Evolutionary conservation across 1,140 invertebrate species (phyloP), one percentile per base, ranked within the genome.

Genomic region (Bombus affinis): DNA sequence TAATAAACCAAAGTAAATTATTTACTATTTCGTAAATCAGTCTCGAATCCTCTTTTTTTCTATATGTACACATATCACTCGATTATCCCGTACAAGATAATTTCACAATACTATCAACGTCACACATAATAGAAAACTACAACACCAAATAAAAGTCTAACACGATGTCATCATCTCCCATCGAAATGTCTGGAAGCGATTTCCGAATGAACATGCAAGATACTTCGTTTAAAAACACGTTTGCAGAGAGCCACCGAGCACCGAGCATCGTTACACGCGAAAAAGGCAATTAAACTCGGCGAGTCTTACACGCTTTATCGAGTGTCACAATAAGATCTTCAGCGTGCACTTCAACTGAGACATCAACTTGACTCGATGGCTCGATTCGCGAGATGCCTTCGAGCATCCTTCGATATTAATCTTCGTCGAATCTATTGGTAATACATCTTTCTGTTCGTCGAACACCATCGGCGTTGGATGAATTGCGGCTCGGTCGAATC

Each of bases 321-420:
- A n/a, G 39, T 72, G 70, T 72, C 70, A 72, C 70, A 42, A 72
- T 44, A 44, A n/a, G 70, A 44, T 37, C 12, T 13, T 28, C 28
- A 1, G 39, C 35, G 39, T 28, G 28, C n/a, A n/a, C 28, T 72
- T 72, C 70, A 72, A 42, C 39, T 9, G 39, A 72, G 70, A 35
- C 32, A 53, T 35, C 72, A 10, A 32, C n/a, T 73, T n/a, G 72
- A 47, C 70, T 35, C 10, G 47, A 53, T 53, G 18, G 47, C 8
- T 35, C n/a, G 18, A 32, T 5, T 44, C 39, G 15, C 18, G 28
- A 44, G n/a, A 15, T 22, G 42, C 22, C 3, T 47, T n/a, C 13
- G 73, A 72, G 73, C 22, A 75, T 75, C 32, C 32, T 47, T 47
- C 44, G 22, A 35, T 75, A 75, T 75, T 53, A 75, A 75, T 75